A percentile compares a stretch with the other conserved stretches of the same genome.
Evolutionary conservation across 2,797 vertebrate species (phyloP).

Genomic region (Thamnophis elegans): DNA sequence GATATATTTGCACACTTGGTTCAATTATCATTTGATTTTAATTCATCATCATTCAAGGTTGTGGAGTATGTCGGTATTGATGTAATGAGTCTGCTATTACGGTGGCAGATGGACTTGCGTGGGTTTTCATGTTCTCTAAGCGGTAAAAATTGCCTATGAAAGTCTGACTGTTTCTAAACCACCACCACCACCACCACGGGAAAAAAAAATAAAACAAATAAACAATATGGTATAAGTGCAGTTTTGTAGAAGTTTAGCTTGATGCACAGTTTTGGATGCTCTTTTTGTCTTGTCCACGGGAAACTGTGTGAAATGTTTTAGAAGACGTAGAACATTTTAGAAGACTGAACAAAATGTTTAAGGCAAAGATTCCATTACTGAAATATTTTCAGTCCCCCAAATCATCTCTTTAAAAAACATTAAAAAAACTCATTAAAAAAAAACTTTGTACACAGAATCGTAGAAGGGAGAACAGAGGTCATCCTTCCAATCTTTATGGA

Average conservation of each 20-base stretch:
- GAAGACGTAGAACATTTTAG: not conserved
- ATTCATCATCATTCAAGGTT: conserved; percentile 26
- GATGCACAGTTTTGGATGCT: not conserved
- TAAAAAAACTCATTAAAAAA: not conserved
- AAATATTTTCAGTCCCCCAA: not conserved
- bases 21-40: conserved; percentile 38
- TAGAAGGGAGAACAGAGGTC: not conserved
- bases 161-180: not conserved
- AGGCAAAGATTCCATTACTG: not conserved
- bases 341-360: not conserved
- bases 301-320: not conserved
- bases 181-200: no score
- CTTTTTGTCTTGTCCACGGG: not conserved
- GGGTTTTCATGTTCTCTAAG: conserved; percentile 17
- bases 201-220: not conserved
- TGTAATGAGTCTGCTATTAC: conserved; percentile 20
- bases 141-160: not conserved
- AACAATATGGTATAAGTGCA: not conserved
- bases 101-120: conserved; percentile 34
- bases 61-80: not conserved
- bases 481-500: not conserved
- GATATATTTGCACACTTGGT: not conserved
- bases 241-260: conserved; percentile 19
- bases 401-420: not conserved
- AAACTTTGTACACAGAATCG: not conserved